Conservation (phyloP, 2,113 vertebrate species). For the Ceyx melanurus region DNA sequence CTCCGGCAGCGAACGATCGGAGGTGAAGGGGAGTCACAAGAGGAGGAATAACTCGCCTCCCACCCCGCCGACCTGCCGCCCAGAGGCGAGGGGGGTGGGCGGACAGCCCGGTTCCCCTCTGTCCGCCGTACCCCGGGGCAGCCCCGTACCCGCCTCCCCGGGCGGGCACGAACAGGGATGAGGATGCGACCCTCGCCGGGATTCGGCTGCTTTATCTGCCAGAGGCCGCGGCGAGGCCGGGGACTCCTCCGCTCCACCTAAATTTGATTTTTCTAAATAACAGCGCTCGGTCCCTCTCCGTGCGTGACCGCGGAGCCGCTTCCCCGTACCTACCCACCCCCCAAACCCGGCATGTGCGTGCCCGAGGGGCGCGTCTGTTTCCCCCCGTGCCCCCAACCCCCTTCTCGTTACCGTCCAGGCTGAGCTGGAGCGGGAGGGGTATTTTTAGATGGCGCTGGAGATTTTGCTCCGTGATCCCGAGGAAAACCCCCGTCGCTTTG, state of each 20-base stretch:
- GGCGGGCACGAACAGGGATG: not conserved
- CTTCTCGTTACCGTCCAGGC: not conserved
- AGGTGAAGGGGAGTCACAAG: constrained; percentile 37
- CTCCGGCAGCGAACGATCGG: constrained; percentile 9
- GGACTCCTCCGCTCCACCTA: not conserved
- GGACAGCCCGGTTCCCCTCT: not conserved
- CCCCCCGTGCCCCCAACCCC: too few relatives aligned
- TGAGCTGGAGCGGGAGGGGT: not conserved
- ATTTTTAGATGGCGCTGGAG: not conserved
- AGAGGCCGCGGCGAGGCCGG: not conserved
- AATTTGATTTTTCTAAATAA: not conserved
- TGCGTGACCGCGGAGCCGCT: not conserved
- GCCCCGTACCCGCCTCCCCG: not conserved
- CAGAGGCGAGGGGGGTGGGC: not conserved
- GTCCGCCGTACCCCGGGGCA: not conserved
- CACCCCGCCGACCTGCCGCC: not conserved
- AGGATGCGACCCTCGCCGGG: constrained; percentile 17
- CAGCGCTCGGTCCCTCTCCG: not conserved
- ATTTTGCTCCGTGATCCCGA: not conserved
- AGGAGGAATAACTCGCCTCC: not conserved
- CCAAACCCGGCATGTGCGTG: not conserved
- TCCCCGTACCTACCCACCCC: not conserved
- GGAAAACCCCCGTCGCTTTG: not conserved
- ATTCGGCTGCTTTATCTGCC: not conserved
- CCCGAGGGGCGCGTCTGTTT: not conserved